These are phyloP conservation scores for Pyrgilauda ruficollis DNA, from an alignment of 2,113 vertebrate genomes.

Conservation along the genomic window DNA sequence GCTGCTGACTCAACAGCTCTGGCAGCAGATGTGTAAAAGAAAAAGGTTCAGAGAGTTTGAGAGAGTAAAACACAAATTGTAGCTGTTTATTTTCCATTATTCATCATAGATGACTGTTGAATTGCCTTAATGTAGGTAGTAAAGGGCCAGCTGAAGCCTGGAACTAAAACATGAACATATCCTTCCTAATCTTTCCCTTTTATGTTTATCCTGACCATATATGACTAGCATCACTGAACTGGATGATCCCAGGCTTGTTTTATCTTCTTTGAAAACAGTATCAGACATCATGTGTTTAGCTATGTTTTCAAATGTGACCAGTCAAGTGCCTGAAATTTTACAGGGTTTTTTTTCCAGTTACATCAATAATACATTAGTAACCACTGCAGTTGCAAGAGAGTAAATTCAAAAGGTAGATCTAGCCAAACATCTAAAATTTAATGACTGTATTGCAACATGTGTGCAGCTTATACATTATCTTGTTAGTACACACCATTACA, in stretches of 20 bases:
- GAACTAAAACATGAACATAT: background rate
- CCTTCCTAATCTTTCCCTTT: background rate
- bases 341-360: background rate
- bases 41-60: constrained; percentile 16
- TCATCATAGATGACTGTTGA: background rate
- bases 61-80: background rate
- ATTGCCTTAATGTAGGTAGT: background rate
- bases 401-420: constrained; percentile 25
- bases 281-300: background rate
- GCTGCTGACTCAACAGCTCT: constrained; percentile 44
- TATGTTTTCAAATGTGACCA: background rate
- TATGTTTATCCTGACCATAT: background rate
- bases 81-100: constrained; percentile 16
- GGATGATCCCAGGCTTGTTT: background rate
- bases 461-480: background rate
- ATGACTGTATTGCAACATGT: background rate
- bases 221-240: background rate
- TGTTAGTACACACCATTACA: background rate
- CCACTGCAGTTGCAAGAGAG: constrained; percentile 38
- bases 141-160: background rate
- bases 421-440: constrained; percentile 32
- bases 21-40: background rate
- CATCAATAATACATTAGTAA: constrained; percentile 13
- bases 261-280: background rate
- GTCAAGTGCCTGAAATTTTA: background rate